Base-by-base conservation (phyloP, 2,113 vertebrate species). In the Symphodus melops region DNA sequence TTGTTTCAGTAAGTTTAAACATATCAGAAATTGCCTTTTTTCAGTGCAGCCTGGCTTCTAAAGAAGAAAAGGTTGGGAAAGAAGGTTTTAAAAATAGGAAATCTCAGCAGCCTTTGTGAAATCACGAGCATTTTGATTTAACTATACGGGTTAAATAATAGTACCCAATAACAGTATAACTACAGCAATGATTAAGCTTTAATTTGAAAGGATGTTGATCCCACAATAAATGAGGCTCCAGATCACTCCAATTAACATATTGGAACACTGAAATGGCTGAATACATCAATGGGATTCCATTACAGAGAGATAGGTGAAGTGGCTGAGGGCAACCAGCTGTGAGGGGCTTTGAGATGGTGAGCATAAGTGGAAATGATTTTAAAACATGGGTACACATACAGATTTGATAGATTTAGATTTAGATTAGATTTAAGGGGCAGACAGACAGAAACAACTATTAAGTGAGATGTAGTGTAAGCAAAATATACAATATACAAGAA, bases 161-260 rank as follows among this genome's bases (percentile, higher is more conserved):
- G 44, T 56, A n/a, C 0, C 39, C 48, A 68, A 56, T 71, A 54
- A 57, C 16, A 19, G 4, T 8, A 4, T 63, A 62, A 68, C 77
- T 72, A 59, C 44, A 64, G 65, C 59, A 66, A 37, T 64, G 44
- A 60, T 72, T 56, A 52, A 46, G 86, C 48, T 75, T 64, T 84
- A 46, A 82, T 85, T 83, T 82, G 75, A 72, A 85, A 25, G 55
- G 76, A 80, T 69, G 56, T 61, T 77, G 66, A 87, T 78, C 63
- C 42, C 19, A 64, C 46, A 48, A 66, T 44, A 78, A 84, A 81
- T 57, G 51, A 77, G 75, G 19, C 54, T 54, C 23, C 11, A 66
- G 57, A 75, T 71, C 68, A 62, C 49, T 80, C 55, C 39, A 79
- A 77, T 80, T 83, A 84, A 69, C 73, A 82, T 73, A 79, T 36